A percentile compares a stretch with the other conserved stretches of the same genome.
These are phyloP conservation scores for Melieria crassipennis DNA, from an alignment of 2,888 invertebrate species.

Conservation along the genomic window DNA sequence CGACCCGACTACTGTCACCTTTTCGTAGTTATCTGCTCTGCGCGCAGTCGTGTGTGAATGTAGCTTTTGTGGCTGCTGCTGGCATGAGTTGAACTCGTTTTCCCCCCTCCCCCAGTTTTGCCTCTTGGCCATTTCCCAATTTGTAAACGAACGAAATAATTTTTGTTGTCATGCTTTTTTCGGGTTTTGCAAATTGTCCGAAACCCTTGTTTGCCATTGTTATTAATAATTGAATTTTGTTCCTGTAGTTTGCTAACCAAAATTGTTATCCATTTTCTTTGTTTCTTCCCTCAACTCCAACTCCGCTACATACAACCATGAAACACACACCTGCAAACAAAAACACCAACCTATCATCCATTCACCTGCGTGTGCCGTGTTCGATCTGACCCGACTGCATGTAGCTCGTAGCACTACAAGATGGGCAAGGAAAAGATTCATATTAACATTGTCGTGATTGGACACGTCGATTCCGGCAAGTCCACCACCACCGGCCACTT, in stretches of 20 bases:
- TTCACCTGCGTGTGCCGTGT: constrained; percentile 27
- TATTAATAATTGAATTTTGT: constrained; percentile 12
- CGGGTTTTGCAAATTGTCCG: too few relatives aligned
- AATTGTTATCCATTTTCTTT: constrained; percentile 51
- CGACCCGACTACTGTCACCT: too few relatives aligned
- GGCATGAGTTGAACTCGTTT: too few relatives aligned
- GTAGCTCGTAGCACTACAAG: constrained; percentile 56
- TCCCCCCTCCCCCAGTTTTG: too few relatives aligned
- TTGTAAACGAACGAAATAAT: too few relatives aligned
- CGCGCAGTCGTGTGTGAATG: too few relatives aligned
- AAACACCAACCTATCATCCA: constrained; percentile 40
- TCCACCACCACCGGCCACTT: constrained; percentile 98
- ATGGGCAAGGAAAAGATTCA: constrained; percentile 99
- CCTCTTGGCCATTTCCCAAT: too few relatives aligned
- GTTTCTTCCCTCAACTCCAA: constrained; percentile 43
- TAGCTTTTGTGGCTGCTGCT: too few relatives aligned
- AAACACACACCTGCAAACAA: constrained; percentile 21
- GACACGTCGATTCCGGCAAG: constrained; percentile 99
- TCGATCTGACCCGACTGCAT: constrained; percentile 27
- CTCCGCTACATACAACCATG: constrained; percentile 32
- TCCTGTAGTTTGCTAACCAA: constrained; percentile 53
- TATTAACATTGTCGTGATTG: constrained; percentile 99
- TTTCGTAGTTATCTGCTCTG: too few relatives aligned
- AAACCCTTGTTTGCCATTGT: constrained; percentile 14
- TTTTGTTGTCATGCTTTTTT: too few relatives aligned